phyloP scores from a whole-genome alignment of 92 coral and sea anemone species.

The Umimayanthus kanabou region DNA sequence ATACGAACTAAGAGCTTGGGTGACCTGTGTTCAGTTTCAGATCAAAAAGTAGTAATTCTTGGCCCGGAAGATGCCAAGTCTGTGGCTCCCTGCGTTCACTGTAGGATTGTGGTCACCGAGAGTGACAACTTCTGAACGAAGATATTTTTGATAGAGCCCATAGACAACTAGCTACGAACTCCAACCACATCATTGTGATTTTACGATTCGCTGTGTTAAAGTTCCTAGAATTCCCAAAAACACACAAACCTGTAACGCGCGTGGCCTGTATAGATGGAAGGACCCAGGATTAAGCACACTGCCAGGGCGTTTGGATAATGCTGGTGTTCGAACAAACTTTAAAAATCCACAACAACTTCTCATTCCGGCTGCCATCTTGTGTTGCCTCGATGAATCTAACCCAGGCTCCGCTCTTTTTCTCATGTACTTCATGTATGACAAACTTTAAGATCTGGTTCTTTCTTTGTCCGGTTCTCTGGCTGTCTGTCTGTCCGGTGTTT shows the following conservation, averaged over 20 bases:
- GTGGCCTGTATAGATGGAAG: conserved; percentile 23
- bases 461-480: not conserved
- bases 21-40: not conserved
- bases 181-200: not conserved
- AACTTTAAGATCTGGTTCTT: not conserved
- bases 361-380: conserved; percentile 69
- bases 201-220: not conserved
- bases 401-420: not conserved
- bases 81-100: not conserved
- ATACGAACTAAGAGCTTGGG: too few species aligned
- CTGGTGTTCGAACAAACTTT: conserved; percentile 20
- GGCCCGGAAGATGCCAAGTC: not conserved
- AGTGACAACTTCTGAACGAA: not conserved
- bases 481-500: not conserved
- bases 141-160: not conserved
- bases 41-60: not conserved
- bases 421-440: not conserved
- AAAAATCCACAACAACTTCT: conserved; percentile 79
- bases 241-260: conserved; percentile 59
- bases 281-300: conserved; percentile 28
- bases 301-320: conserved; percentile 11
- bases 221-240: not conserved
- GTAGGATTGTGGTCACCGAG: not conserved
- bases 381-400: not conserved
- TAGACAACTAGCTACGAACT: too few species aligned